Evolutionary conservation across 2,113 vertebrate genomes (phyloP), one percentile per base, ranked within the genome.

Genomic region (Aythya baeri): DNA sequence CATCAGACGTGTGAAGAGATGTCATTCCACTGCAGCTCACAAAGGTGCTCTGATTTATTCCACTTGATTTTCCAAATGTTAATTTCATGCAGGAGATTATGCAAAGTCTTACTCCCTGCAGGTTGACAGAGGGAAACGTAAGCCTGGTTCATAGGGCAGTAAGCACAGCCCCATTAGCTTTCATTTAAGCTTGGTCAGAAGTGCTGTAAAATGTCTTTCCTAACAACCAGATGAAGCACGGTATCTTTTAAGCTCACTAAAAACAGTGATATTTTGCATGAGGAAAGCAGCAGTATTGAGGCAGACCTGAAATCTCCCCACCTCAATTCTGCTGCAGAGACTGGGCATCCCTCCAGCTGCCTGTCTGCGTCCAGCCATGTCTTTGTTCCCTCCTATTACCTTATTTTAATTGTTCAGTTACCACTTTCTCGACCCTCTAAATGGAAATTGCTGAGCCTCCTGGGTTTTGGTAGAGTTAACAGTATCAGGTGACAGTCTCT

Each of bases 281-380:
- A 50, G 41, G 67, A 91, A 76, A 95, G 61, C 79, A 89, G 44
- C 31, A 79, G 29, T 82, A 94, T 15, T 85, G 90, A 91, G 23
- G 68, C 68, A 96, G 70, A 92, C 49, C 43, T 92, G 91, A 94
- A 94, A 93, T 84, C 59, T 52, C 27, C n/a, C 14, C 27, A 29
- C 18, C 52, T 70, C 57, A 85, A 55, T 50, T 66, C 43, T 91
- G 63, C 74, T 63, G 36, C 87, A 86, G 93, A 90, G 82, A n/a
- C 62, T 50, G 83, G 80, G 76, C 31, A 88, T 81, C 32, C 71
- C 83, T 94, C 57, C 93, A 97, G 71, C 58, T 94, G 72, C 86
- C 62, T 94, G 61, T 59, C 78, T 88, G 74, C 34, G 36, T 76
- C 44, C 59, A 63, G 13, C 76, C 10, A 6, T 8, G 5, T 27